phyloP scores from a whole-genome alignment of 2,113 vertebrate genomes.

The Antechinus flavipes region DNA sequence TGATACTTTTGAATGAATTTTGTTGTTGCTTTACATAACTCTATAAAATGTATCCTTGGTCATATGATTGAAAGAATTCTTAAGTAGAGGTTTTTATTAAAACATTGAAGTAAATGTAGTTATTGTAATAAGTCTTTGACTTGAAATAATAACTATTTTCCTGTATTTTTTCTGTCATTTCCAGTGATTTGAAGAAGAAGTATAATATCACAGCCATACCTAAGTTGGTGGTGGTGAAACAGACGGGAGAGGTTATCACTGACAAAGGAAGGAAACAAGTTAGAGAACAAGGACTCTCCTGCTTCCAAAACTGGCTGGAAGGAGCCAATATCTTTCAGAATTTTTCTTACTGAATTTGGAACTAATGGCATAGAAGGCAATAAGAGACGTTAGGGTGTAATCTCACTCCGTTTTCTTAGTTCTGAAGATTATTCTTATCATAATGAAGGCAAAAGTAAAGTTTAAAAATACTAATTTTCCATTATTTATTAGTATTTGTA shows the following conservation, averaged over 20 bases:
- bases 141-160: conserved; percentile 39
- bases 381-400: background rate
- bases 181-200: conserved; percentile 93
- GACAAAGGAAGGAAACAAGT: conserved; percentile 96
- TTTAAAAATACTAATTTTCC: background rate
- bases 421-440: background rate
- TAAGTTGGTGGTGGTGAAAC: conserved; percentile 97
- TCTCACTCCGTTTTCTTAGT: background rate
- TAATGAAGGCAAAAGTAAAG: background rate
- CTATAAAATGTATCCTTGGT: background rate
- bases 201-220: conserved; percentile 94
- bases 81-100: background rate
- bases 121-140: background rate
- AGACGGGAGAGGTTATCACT: conserved; percentile 95
- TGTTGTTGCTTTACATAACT: background rate
- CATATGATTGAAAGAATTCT: background rate
- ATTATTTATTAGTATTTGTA: background rate
- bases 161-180: conserved; percentile 48
- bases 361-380: background rate
- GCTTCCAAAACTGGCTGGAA: conserved; percentile 94
- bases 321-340: conserved; percentile 95
- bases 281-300: conserved; percentile 90
- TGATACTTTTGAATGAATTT: background rate
- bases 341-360: conserved; percentile 86
- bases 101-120: background rate